Percentiles rank a stretch among this genome's conserved stretches.
These are phyloP conservation scores for Poeciliopsis presidionis DNA, from an alignment of 2,797 vertebrate genomes.

Conservation along the genomic window DNA sequence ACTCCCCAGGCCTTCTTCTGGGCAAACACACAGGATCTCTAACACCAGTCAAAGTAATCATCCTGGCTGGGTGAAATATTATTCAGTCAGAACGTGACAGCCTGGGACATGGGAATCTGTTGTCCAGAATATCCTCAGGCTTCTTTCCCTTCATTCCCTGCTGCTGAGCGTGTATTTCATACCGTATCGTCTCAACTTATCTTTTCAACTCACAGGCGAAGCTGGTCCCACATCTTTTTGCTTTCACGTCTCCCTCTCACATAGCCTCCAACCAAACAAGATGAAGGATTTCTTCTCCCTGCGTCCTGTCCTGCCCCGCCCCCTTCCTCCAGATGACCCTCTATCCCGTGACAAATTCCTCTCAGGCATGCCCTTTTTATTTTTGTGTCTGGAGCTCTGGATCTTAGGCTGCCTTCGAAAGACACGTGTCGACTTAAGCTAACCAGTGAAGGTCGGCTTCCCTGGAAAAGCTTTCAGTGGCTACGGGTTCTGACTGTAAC, in stretches of 20 bases:
- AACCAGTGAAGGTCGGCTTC: conserved; percentile 54
- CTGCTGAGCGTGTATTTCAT: conserved; percentile 17
- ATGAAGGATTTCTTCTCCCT: conserved; percentile 35
- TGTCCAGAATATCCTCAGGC: conserved; percentile 36
- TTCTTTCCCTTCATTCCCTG: conserved; percentile 19
- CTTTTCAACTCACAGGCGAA: conserved; percentile 17
- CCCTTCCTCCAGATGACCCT: conserved; percentile 20
- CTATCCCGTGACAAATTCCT: conserved; percentile 45
- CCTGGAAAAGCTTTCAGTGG: conserved; percentile 32
- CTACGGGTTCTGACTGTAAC: conserved; percentile 55
- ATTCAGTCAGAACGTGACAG: conserved; percentile 31
- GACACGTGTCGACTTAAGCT: conserved; percentile 31
- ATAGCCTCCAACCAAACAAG: conserved; percentile 50
- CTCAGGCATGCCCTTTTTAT: conserved; percentile 30
- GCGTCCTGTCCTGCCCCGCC: neutral
- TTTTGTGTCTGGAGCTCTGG: conserved; percentile 1
- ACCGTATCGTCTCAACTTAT: conserved; percentile 31
- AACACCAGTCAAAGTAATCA: conserved; percentile 52
- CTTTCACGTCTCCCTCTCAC: conserved; percentile 17
- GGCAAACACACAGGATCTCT: conserved; percentile 34
- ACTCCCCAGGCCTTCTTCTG: conserved; percentile 23
- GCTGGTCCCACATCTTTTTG: conserved; percentile 22
- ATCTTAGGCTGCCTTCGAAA: conserved; percentile 31
- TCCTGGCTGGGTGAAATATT: conserved; percentile 24
- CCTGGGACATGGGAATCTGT: conserved; percentile 45